Percentiles rank a stretch among this genome's conserved stretches.
These are phyloP conservation scores for Parazoanthus swiftii DNA, from an alignment of 92 coral and sea anemone species.

Conservation along the genomic window DNA sequence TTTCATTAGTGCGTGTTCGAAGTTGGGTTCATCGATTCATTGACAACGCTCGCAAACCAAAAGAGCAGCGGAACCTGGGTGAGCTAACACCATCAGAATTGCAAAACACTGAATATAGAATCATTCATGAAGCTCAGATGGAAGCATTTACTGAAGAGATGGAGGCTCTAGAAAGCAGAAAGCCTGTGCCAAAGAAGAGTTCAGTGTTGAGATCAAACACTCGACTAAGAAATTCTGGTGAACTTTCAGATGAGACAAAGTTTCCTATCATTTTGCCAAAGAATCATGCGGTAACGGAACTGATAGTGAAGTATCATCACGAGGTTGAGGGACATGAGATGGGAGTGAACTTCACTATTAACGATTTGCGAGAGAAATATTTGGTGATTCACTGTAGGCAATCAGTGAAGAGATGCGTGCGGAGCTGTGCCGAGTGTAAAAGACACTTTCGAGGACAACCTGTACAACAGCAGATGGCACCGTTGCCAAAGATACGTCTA, in stretches of 20 bases:
- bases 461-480: conserved; percentile 53
- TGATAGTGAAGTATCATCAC: conserved; percentile 16
- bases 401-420: background rate
- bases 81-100: conserved; percentile 64
- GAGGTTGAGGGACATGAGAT: conserved; percentile 54
- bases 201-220: conserved; percentile 41
- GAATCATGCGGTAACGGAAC: conserved; percentile 30
- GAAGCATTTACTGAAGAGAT: conserved; percentile 56
- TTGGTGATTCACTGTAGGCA: conserved; percentile 32
- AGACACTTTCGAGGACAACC: conserved; percentile 24
- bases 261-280: conserved; percentile 49
- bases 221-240: conserved; percentile 38
- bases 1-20: conserved; percentile 67
- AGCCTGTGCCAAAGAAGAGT: conserved; percentile 47
- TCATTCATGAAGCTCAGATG: conserved; percentile 53
- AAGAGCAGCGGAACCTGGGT: conserved; percentile 32
- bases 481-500: background rate
- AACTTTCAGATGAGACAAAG: conserved; percentile 21
- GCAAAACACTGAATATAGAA: conserved; percentile 45
- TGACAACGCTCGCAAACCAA: conserved; percentile 47
- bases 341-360: conserved; percentile 60
- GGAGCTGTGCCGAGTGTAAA: conserved; percentile 40
- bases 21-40: conserved; percentile 67
- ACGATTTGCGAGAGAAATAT: conserved; percentile 52
- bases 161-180: conserved; percentile 36